These are phyloP conservation scores for Miltochrista miniata DNA, from an alignment of 2,888 invertebrate genomes.

Conservation along the genomic window DNA sequence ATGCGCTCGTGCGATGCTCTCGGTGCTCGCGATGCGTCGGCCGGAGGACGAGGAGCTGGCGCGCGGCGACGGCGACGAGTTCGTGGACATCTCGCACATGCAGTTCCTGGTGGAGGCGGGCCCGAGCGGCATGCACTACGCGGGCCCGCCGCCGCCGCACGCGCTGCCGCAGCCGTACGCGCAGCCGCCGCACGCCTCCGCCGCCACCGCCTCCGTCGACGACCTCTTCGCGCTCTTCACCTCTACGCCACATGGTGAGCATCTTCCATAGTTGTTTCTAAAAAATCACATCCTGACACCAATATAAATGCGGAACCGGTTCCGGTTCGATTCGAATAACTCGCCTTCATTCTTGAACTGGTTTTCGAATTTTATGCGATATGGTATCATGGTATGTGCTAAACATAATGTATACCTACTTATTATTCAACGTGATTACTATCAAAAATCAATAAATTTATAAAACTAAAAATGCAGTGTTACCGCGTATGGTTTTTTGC, in stretches of 20 bases:
- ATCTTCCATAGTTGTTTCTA: conserved; percentile 17
- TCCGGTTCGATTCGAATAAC: conserved; percentile 29
- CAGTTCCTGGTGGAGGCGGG: conserved; percentile 87
- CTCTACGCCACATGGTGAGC: conserved; percentile 85
- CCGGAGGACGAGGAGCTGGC: conserved; percentile 86
- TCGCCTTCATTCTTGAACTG: conserved; percentile 27
- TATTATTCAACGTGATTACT: no score
- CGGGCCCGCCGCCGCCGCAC: conserved; percentile 74
- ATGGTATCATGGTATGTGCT: no score
- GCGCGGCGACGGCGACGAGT: conserved; percentile 86
- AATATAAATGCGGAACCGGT: conserved; percentile 34
- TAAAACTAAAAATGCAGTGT: no score
- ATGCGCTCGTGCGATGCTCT: conserved; percentile 82
- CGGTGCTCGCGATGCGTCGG: conserved; percentile 90
- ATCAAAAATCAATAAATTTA: no score
- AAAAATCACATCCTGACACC: conserved; percentile 4
- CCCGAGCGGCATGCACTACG: conserved; percentile 78
- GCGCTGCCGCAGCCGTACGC: conserved; percentile 74
- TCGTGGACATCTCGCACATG: conserved; percentile 93
- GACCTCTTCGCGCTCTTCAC: conserved; percentile 89
- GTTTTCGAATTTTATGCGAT: conserved; percentile 15
- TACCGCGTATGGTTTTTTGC: no score
- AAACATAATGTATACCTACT: no score
- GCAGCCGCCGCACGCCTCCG: conserved; percentile 64
- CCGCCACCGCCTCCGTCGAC: conserved; percentile 86